These are phyloP conservation scores for Euspilapteryx auroguttella DNA, from an alignment of 2,888 invertebrate genomes.

Conservation along the genomic window DNA sequence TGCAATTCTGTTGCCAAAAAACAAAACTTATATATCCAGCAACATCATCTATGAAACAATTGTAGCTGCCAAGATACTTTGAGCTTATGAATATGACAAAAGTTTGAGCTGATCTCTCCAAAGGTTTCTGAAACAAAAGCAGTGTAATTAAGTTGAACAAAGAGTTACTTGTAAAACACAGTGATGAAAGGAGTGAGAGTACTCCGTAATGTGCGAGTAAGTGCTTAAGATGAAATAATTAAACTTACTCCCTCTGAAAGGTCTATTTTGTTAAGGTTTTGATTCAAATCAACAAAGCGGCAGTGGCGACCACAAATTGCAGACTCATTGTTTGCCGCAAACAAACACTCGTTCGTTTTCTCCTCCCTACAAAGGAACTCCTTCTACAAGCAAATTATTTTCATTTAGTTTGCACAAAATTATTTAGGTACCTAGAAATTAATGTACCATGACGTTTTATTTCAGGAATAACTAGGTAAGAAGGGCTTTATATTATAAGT, in stretches of 20 bases:
- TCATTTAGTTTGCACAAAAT: conserved; percentile 20
- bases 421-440: not conserved
- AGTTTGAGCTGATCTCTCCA: too few relatives aligned
- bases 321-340: conserved; percentile 47
- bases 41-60: too few relatives aligned
- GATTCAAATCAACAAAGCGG: conserved; percentile 45
- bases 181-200: not conserved
- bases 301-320: conserved; percentile 48
- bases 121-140: too few relatives aligned
- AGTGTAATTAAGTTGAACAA: too few relatives aligned
- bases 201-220: conserved; percentile 10
- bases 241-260: conserved; percentile 22
- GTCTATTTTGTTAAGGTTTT: conserved; percentile 40
- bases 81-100: too few relatives aligned
- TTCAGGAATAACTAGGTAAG: too few relatives aligned
- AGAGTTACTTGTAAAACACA: too few relatives aligned
- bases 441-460: too few relatives aligned
- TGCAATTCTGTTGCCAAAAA: too few relatives aligned
- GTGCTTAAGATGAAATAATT: conserved; percentile 21
- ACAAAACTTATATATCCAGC: too few relatives aligned
- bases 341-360: conserved; percentile 49
- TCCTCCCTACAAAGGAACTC: conserved; percentile 42
- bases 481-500: too few relatives aligned
- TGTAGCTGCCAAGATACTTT: too few relatives aligned
- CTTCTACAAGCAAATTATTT: conserved; percentile 27